Conservation (phyloP, 2,113 vertebrate genomes). For the Gallinago paraguaiae region DNA sequence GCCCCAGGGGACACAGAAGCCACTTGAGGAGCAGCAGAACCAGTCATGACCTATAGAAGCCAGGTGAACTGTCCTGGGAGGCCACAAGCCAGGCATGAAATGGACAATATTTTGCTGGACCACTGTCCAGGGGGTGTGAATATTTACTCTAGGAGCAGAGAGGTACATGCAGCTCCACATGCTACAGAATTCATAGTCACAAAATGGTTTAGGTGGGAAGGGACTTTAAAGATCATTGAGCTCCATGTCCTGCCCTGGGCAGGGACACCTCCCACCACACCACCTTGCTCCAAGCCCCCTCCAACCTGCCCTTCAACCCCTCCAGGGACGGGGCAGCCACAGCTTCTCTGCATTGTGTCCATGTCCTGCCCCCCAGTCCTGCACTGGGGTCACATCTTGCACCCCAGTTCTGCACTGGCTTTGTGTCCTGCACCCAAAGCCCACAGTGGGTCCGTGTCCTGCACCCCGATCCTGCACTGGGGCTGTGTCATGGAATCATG, state of each 20-base stretch:
- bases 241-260: background rate
- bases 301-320: background rate
- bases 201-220: background rate
- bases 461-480: too few relatives aligned
- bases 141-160: background rate
- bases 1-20: fast-evolving
- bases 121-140: background rate
- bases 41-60: background rate
- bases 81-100: background rate
- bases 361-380: too few relatives aligned
- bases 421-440: too few relatives aligned
- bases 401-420: too few relatives aligned
- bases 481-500: too few relatives aligned
- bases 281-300: background rate
- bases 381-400: too few relatives aligned
- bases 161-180: background rate
- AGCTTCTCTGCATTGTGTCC: too few relatives aligned
- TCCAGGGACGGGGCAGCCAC: too few relatives aligned
- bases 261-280: background rate
- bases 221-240: background rate
- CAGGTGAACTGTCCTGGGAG: background rate
- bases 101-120: fast-evolving
- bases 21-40: background rate
- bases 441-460: too few relatives aligned
- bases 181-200: too few relatives aligned